Percentiles rank a stretch among this genome's conserved stretches.
Evolutionary conservation across 2,888 invertebrate species (phyloP).

Genomic region (Caenorhabditis doughertyi): DNA sequence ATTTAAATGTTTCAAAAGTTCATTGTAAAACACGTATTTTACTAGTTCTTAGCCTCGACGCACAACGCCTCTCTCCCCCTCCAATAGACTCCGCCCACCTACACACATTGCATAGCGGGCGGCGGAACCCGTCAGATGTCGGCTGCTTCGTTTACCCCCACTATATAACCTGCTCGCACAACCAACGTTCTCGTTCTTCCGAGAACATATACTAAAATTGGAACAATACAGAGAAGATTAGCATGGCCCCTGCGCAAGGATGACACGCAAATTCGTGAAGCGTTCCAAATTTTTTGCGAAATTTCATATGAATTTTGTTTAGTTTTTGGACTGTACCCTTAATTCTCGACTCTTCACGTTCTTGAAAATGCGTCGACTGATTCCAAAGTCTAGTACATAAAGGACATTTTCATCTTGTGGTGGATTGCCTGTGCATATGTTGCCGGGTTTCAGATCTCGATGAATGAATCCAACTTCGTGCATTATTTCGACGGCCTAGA

Average conservation of each 20-base stretch:
- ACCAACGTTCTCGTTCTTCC: conserved; percentile 33
- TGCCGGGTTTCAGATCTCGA: conserved; percentile 68
- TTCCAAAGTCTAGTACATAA: conserved; percentile 75
- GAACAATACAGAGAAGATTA: conserved; percentile 95
- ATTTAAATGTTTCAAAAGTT: too few relatives aligned
- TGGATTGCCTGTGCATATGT: conserved; percentile 70
- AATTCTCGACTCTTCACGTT: conserved; percentile 12
- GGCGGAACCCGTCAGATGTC: conserved; percentile 50
- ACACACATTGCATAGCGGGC: conserved; percentile 9
- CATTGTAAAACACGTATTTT: too few relatives aligned
- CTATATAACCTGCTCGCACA: neutral
- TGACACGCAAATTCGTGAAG: conserved; percentile 87
- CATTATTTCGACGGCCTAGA: conserved; percentile 51
- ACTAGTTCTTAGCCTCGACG: neutral
- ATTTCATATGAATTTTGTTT: neutral
- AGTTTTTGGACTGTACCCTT: conserved; percentile 12
- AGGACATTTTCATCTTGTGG: conserved; percentile 62
- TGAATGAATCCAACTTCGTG: conserved; percentile 63
- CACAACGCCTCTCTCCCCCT: conserved; percentile 31
- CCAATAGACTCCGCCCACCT: neutral
- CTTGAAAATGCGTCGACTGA: conserved; percentile 65
- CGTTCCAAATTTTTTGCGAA: conserved; percentile 87
- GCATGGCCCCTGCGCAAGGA: conserved; percentile 94
- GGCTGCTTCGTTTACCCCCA: conserved; percentile 10
- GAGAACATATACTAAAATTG: conserved; percentile 88